Base-by-base conservation (phyloP, 30 jellyfish, hydroid and myxozoan species). In the Mastigias papua region DNA sequence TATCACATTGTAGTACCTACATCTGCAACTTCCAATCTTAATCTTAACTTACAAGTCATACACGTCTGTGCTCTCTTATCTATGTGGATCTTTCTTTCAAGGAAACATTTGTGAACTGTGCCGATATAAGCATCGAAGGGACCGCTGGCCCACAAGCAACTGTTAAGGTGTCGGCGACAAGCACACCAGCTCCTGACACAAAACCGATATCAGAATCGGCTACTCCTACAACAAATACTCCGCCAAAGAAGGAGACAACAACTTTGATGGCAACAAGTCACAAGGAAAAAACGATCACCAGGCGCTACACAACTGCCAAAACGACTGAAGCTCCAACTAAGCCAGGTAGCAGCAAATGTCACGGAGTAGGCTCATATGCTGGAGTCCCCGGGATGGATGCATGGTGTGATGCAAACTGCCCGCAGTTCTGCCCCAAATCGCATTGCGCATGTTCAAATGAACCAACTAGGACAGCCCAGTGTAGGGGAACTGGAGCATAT, bases 61-160 rank as follows among this genome's bases (percentile, higher is more conserved):
- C n/a, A n/a, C n/a, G n/a, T n/a, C n/a, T n/a, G n/a, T n/a, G n/a
- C 66, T 13, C 30, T 60, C n/a, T 60, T 60, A 5, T 5, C 0
- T 5, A 9, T 60, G 33, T 60, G n/a, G 6, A 27, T 27, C 25
- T n/a, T 20, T 57, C 76, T 25, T 51, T 29, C 1, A 80, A 85
- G 82, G 94, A 85, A 42, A 85, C 94, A 7, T 85, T 85, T 50
- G 81, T 85, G 78, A 85, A 85, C 50, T 85, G 94, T 25, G 94
- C 94, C n/a, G 94, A 85, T 60, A 61, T 85, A 10, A 60, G 35
- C 34, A 84, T 84, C 25, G 49, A 30, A 50, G 57, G 49, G 17
- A 27, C 17, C 31, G 73, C 16, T 48, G 73, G 73, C 28, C 62
- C 26, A 22, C 50, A 22, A 69, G 6, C 50, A 69, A 37, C 80